Evolutionary conservation across 2,888 invertebrate genomes (phyloP).

Genomic region (Nomada fabriciana): DNA sequence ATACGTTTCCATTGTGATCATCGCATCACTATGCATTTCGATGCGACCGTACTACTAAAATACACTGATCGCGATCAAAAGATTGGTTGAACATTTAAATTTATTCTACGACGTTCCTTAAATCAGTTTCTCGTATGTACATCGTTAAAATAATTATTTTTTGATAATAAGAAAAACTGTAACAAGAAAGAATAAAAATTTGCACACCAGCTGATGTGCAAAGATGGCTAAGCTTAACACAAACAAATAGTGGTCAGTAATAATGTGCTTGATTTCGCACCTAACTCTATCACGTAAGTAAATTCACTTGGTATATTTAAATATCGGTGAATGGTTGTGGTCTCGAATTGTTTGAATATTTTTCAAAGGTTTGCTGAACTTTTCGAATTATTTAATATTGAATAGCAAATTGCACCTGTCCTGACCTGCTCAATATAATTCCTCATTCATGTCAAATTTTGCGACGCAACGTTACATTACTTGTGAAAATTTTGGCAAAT

Average conservation of each 20-base stretch:
- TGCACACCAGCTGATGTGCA: constrained; percentile 75
- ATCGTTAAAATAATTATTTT: not conserved
- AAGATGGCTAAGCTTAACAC: constrained; percentile 77
- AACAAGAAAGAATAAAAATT: constrained; percentile 33
- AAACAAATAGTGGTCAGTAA: constrained; percentile 75
- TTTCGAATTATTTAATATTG: not conserved
- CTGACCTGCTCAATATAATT: constrained; percentile 77
- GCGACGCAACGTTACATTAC: constrained; percentile 6
- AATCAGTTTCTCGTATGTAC: not conserved
- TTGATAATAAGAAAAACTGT: constrained; percentile 4
- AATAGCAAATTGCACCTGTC: constrained; percentile 62
- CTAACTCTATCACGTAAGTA: constrained; percentile 53
- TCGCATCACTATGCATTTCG: constrained; percentile 41
- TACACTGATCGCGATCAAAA: constrained; percentile 13
- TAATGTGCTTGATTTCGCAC: constrained; percentile 60
- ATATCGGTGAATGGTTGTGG: not conserved
- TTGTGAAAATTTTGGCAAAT: constrained; percentile 1
- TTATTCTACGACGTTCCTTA: not conserved
- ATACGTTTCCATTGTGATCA: constrained; percentile 45
- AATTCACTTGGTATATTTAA: not conserved
- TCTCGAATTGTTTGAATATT: not conserved
- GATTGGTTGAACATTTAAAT: not conserved
- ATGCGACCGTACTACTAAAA: constrained; percentile 14
- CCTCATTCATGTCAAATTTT: constrained; percentile 40
- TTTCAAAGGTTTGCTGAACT: not conserved